These are phyloP conservation scores for Myrmecophaga tridactyla DNA, from an alignment of 2,113 vertebrate species.

Conservation along the genomic window DNA sequence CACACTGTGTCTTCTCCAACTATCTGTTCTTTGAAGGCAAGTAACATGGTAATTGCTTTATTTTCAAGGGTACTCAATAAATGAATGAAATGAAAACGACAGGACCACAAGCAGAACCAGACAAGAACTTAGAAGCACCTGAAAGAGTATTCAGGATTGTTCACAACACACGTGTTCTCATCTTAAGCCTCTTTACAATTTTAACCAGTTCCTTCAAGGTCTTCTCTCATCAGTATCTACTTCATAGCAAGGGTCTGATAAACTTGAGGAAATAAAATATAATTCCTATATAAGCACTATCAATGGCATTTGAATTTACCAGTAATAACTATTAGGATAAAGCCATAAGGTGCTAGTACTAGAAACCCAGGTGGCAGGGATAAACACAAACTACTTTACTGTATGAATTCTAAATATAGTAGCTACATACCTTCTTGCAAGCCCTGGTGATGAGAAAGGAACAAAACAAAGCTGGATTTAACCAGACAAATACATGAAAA, in stretches of 20 bases:
- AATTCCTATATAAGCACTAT: neutral
- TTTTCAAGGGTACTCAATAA: neutral
- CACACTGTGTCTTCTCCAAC: neutral
- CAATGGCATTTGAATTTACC: neutral
- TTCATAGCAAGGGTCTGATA: neutral
- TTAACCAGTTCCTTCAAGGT: neutral
- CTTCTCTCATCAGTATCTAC: neutral
- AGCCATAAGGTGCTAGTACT: neutral
- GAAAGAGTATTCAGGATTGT: neutral
- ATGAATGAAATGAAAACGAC: constrained; percentile 17
- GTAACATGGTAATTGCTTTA: neutral
- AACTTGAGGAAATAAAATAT: neutral
- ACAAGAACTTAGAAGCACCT: neutral
- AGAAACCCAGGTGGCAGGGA: neutral
- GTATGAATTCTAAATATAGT: neutral
- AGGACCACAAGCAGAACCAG: neutral
- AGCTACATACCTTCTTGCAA: neutral
- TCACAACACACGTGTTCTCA: neutral
- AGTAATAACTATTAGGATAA: neutral
- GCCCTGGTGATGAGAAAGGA: neutral
- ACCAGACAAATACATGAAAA: neutral
- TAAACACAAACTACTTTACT: neutral
- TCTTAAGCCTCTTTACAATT: neutral
- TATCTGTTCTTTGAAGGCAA: neutral
- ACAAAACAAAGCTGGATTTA: neutral